Base-by-base conservation (phyloP, 2,888 invertebrate genomes). In the Agonopterix subpropinquella region DNA sequence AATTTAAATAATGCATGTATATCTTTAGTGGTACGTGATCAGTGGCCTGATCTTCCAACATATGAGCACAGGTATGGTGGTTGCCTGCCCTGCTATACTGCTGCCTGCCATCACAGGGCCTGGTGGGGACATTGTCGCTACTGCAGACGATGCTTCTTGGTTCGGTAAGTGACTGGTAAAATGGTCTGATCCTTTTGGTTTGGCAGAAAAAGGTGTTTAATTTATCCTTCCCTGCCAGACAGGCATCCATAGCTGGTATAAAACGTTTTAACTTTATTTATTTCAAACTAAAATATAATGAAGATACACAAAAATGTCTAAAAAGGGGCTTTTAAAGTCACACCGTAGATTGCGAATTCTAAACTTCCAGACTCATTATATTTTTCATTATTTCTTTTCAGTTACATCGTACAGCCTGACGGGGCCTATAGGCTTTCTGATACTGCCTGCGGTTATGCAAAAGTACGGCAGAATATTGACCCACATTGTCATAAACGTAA, bases 401-500 rank as follows among this genome's bases (percentile, higher is more conserved):
- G 53, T 49, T n/a, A 48, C 48, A 1, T 36, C 48, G 4, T 47
- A 48, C 28, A 43, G 50, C 3, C 45, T 48, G 41, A 37, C 46
- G 0, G 53, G 48, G 13, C 46, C 56, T 1, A 47, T 60, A 1
- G 58, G 59, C 7, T 58, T 54, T 28, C 11, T 56, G 2, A 47
- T 56, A 8, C 45, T 60, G 8, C 59, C 59, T 1, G 13, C 52
- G 2, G n/a, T 60, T 7, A 60, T 60, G 59, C 59, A 60, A 39
- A 8, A 51, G 8, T 60, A 57, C 18, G 59, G 59, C 10, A 48
- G 59, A n/a, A 52, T 49, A 45, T 53, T 58, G 36, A 52, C 54
- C 36, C 59, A 53, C 11, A 49, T 41, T 1, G 41, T 44, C 4
- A 50, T 59, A 42, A 59, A 60, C 15, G 8, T 45, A 2, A 36